Evolutionary conservation across 1,140 invertebrate species (phyloP), one percentile per base, ranked within the genome.

Genomic region (Radopholus similis): DNA sequence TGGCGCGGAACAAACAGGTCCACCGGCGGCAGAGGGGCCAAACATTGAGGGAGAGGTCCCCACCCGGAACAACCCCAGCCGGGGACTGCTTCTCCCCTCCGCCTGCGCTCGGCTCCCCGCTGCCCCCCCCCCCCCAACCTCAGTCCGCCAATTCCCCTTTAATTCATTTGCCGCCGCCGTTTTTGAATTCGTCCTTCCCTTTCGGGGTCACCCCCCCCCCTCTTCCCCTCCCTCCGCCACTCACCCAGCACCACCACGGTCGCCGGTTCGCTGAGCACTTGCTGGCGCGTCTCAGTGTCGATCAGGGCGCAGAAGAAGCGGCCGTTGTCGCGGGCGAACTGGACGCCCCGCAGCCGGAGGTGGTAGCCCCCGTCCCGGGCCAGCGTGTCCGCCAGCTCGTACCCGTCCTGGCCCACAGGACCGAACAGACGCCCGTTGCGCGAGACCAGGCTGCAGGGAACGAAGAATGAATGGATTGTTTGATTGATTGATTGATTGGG

Each of bases 271-370:
- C 71, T 73, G 21, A 55, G n/a, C 18, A 40, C 28, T 63, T 74
- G 71, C 6, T 71, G 35, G 6, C 71, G 51, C 34, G 49, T 51
- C 47, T 67, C 62, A 5, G 40, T 38, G 55, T 73, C 70, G 28
- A 72, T 23, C 13, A 73, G 35, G 28, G 21, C 56, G 54, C 71
- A 73, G 47, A 73, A 73, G 47, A 73, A 73, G 26, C 71, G 51
- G n/a, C 71, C 71, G 62, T 73, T 73, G 28, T 73, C 71, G 40
- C 63, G 26, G 21, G 35, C 71, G 47, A 74, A 74, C 23, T 59
- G 40, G 18, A 73, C 68, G 28, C 26, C 30, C 18, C 59, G 49
- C n/a, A 74, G 30, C 18, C 62, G 62, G n/a, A 73, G 44, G 66
- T 73, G 65, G 49, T 73, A 73, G 18, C 40, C 67, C 3, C 71